These are phyloP conservation scores for Aphidius gifuensis DNA, from an alignment of 1,140 invertebrate genomes.

Conservation along the genomic window DNA sequence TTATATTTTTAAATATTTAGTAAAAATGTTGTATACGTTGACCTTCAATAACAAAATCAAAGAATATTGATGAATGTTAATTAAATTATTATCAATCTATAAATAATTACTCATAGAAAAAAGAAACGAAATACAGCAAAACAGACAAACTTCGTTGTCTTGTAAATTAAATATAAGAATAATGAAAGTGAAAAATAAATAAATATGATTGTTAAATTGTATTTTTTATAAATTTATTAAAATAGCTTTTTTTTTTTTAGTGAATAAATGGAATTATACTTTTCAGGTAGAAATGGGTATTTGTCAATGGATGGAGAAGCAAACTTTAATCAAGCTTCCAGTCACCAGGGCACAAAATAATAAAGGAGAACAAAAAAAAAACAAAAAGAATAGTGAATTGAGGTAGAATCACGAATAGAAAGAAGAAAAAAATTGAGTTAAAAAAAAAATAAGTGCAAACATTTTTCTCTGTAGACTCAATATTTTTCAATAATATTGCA, in stretches of 20 bases:
- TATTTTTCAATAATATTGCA: conserved; percentile 45
- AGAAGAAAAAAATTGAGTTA: conserved; percentile 7
- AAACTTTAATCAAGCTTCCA: conserved; percentile 41
- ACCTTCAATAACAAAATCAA: no score
- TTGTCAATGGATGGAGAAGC: conserved; percentile 16
- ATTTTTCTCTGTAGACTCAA: conserved; percentile 31
- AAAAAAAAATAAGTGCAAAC: conserved; percentile 34
- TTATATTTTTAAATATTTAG: no score
- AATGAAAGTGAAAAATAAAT: no score
- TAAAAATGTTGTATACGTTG: no score
- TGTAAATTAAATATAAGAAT: no score
- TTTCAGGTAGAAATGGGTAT: background rate
- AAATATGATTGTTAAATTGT: no score
- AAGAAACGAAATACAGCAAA: no score
- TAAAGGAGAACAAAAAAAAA: conserved; percentile 26
- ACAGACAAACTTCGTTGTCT: no score
- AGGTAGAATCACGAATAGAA: background rate
- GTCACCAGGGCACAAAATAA: conserved; percentile 20
- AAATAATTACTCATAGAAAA: no score
- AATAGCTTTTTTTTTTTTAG: background rate
- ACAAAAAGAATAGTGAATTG: conserved; percentile 10
- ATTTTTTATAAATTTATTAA: no score
- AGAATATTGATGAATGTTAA: no score
- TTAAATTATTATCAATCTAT: no score
- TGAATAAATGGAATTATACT: background rate